Conservation (phyloP, 2,888 invertebrate genomes). For the Caenorhabditis sulstoni region DNA sequence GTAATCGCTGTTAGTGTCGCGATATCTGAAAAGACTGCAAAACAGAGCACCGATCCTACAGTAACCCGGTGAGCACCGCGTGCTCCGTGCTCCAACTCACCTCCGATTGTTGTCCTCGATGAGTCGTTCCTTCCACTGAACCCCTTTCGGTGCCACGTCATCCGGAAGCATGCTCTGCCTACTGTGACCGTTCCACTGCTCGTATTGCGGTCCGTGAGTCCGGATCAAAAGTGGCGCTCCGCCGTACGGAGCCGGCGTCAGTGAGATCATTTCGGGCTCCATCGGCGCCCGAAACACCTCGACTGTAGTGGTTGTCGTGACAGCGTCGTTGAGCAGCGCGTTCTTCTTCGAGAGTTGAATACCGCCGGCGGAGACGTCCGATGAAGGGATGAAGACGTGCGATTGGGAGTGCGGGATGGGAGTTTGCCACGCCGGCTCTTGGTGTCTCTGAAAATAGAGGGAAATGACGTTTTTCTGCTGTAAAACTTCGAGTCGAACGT, state of each 20-base stretch:
- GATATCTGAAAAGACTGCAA: background rate
- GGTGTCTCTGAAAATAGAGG: slow-evolving; percentile 37
- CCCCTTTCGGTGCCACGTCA: slow-evolving; percentile 43
- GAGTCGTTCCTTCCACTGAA: slow-evolving; percentile 66
- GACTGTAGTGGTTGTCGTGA: slow-evolving; percentile 66
- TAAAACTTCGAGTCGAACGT: too few species aligned
- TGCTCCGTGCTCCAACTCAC: background rate
- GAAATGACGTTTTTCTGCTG: too few species aligned
- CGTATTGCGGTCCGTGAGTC: slow-evolving; percentile 44
- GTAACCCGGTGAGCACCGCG: too few species aligned
- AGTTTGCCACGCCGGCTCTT: slow-evolving; percentile 45
- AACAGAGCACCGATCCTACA: too few species aligned
- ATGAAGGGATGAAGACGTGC: slow-evolving; percentile 10
- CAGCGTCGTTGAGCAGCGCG: slow-evolving; percentile 61
- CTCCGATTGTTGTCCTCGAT: slow-evolving; percentile 53
- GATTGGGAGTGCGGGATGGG: slow-evolving; percentile 48
- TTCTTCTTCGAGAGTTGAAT: slow-evolving; percentile 53
- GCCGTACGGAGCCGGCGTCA: slow-evolving; percentile 47
- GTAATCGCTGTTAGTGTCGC: slow-evolving; percentile 39
- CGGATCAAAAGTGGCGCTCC: slow-evolving; percentile 44
- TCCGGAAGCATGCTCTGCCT: slow-evolving; percentile 23
- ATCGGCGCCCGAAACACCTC: slow-evolving; percentile 67
- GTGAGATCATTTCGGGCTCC: slow-evolving; percentile 28
- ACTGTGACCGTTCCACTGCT: slow-evolving; percentile 44
- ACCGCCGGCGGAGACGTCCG: slow-evolving; percentile 30